Base-by-base conservation (phyloP, 1,140 invertebrate genomes). In the Bombus pyrosoma region DNA sequence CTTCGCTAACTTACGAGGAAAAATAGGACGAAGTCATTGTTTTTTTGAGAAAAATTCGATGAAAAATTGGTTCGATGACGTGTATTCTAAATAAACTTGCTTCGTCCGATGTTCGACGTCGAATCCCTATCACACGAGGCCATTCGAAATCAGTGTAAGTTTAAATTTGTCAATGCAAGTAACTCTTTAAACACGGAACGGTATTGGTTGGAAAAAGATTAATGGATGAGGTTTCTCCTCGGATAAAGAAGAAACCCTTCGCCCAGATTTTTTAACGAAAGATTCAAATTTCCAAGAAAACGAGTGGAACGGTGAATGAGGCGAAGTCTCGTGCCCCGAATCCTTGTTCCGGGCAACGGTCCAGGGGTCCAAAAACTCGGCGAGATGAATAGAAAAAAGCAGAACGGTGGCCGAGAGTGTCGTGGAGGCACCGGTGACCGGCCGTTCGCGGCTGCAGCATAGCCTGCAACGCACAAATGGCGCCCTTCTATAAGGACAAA, bases 401-500 rank as follows among this genome's bases (percentile, higher is more conserved):
- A 68, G 77, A 72, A 73, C 75, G 47, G 59, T 86, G 78, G 74
- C 59, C 69, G 41, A 32, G 69, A 64, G 64, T 79, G 79, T 82
- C 69, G 62, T 37, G 57, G 69, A 22, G 37, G 43, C 39, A 85
- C 68, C 43, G 57, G n/a, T 37, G 66, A 37, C 66, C 41, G 62
- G 41, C n/a, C 59, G 68, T 69, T 47, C 79, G 59, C 75, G 64
- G 72, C 78, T 78, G 73, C 59, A 76, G 18, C 77, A 37, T 89
- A 92, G 91, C 80, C 91, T 91, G 86, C 90, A 87, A 87, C 86
- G 74, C 71, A 79, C 87, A 87, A 90, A 90, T 81, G 88, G 75
- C 57, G 68, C 47, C 87, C 89, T 80, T 91, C 89, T 85, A 73
- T 88, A 76, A 93, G 93, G 94, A 95, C 94, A 95, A 95, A 95